Evolutionary conservation across 2,797 vertebrate genomes (phyloP).

Genomic region (Protonibea diacanthus): DNA sequence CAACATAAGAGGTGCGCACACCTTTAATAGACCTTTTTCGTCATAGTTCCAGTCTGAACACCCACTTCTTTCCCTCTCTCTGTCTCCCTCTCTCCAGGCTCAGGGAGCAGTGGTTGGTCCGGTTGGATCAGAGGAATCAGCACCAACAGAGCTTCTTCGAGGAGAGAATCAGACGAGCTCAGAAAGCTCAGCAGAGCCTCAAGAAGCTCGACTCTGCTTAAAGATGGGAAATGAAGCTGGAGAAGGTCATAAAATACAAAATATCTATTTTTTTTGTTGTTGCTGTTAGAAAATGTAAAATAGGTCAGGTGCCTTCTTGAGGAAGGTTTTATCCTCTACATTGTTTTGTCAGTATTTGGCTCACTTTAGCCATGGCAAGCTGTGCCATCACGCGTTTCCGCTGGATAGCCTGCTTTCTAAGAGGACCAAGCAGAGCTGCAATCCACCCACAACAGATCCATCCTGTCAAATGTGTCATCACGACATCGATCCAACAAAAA

Average conservation of each 20-base stretch:
- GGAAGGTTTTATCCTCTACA: too few species aligned
- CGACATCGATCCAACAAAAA: not conserved
- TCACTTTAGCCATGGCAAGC: not conserved
- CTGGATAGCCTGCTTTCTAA: not conserved
- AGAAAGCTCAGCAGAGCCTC: conserved; percentile 54
- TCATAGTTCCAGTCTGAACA: not conserved
- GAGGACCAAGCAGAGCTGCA: not conserved
- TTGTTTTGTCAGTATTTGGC: conserved; percentile 3
- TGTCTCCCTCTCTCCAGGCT: conserved; percentile 46
- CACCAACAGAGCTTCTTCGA: conserved; percentile 68
- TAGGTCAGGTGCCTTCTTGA: not conserved
- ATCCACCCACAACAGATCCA: not conserved
- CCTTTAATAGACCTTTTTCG: too few species aligned
- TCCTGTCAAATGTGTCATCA: not conserved
- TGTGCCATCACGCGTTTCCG: not conserved
- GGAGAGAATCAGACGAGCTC: conserved; percentile 57
- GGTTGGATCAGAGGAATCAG: conserved; percentile 65
- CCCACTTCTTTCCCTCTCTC: too few species aligned
- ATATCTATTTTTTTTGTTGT: not conserved
- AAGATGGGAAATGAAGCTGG: not conserved
- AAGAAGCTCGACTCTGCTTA: not conserved
- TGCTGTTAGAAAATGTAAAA: not conserved
- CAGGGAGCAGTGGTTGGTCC: conserved; percentile 64
- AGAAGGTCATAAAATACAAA: not conserved
- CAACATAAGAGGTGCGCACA: too few species aligned